phyloP scores from a whole-genome alignment of 2,888 invertebrate species.

The Agrilus mali region DNA sequence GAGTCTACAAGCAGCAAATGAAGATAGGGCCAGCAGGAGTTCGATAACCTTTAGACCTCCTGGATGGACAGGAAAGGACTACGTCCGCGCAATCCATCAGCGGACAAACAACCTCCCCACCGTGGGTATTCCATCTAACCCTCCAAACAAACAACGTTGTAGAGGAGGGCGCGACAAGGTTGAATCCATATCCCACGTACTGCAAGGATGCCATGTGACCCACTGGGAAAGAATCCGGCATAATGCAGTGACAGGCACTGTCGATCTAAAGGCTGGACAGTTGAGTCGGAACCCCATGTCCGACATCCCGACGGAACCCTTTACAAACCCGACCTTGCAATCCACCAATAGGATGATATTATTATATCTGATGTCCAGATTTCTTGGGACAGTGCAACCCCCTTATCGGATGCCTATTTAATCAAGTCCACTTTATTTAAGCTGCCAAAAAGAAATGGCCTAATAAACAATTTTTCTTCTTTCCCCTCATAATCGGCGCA shows the following conservation, averaged over 20 bases:
- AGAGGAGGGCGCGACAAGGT: constrained; percentile 5
- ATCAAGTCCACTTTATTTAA: constrained; percentile 11
- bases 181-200: constrained; percentile 11
- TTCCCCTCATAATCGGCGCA: constrained; percentile 15
- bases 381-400: constrained; percentile 9
- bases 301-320: constrained; percentile 12
- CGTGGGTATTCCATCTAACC: constrained; percentile 8
- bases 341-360: constrained; percentile 4
- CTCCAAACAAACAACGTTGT: constrained; percentile 3
- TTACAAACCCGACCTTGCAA: constrained; percentile 14
- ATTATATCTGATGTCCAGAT: constrained; percentile 8
- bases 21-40: constrained; percentile 8
- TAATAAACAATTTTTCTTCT: constrained; percentile 1
- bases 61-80: constrained; percentile 12
- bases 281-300: constrained; percentile 16
- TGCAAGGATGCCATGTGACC: constrained; percentile 9
- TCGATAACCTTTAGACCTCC: constrained; percentile 2
- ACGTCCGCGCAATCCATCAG: constrained; percentile 8
- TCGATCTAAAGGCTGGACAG: constrained; percentile 2
- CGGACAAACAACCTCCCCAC: constrained; percentile 8
- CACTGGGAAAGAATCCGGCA: constrained; percentile 12
- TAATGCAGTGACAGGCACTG: constrained; percentile 12
- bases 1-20: constrained; percentile 7
- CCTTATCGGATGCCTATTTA: constrained; percentile 5
- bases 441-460: constrained; percentile 12